Evolutionary conservation across 2,888 invertebrate species (phyloP).

Genomic region (Diaprepes abbreviatus): DNA sequence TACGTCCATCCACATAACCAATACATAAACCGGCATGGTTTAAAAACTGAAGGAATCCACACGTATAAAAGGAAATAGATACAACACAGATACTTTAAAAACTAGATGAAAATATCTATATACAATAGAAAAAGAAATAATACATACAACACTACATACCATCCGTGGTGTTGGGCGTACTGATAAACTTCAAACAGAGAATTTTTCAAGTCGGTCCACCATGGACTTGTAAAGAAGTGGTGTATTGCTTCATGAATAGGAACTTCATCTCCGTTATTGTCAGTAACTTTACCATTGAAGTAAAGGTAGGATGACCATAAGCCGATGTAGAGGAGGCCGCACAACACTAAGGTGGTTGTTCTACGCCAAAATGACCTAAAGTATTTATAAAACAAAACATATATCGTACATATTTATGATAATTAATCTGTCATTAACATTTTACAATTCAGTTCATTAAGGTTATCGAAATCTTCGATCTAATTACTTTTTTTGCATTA

Average conservation of each 20-base stretch:
- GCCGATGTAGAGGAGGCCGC: conserved; percentile 77
- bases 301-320: conserved; percentile 86
- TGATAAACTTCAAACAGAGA: conserved; percentile 81
- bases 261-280: conserved; percentile 83
- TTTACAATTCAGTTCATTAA: no score
- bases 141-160: conserved; percentile 67
- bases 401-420: no score
- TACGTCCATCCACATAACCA: no score
- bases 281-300: conserved; percentile 89
- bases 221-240: conserved; percentile 91
- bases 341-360: conserved; percentile 72
- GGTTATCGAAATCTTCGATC: no score
- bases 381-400: no score
- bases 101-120: no score
- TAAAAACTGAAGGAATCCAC: no score
- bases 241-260: conserved; percentile 89
- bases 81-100: no score
- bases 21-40: no score
- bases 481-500: no score
- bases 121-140: not conserved
- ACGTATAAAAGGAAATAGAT: no score
- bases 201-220: conserved; percentile 87
- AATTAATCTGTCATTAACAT: no score
- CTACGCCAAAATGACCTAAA: conserved; percentile 64
- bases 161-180: conserved; percentile 88